Base-by-base conservation (phyloP, 1,140 invertebrate genomes). In the Phthorimaea operculella region DNA sequence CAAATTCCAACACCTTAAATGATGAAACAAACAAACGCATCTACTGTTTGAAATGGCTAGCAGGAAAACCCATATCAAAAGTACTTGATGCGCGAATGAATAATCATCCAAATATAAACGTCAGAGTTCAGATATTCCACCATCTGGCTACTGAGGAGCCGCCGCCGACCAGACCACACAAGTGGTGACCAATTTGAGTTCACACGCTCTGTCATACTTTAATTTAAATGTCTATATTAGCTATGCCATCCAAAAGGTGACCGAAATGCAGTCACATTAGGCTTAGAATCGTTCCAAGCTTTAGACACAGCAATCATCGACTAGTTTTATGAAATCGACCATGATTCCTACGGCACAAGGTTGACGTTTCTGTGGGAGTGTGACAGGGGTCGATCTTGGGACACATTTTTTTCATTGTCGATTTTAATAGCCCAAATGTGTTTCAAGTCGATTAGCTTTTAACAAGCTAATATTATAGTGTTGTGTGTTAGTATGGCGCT, bases 181-280 rank as follows among this genome's bases (percentile, higher is more conserved):
- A 47, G 44, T 47, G 16, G 44, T 9, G 16, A 47, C 16, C n/a
- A 47, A 47, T 39, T 39, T n/a, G 1, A 47, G 15, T 47, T 47
- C 44, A 47, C 44, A 47, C 44, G 44, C 14, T 47, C 8, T 47
- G 44, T 47, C 44, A 47, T 17, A 15, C 44, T 47, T 47, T 47
- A 47, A 47, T 47, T 47, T 47, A 47, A 15, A 47, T 16, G 44
- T 47, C 44, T 47, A 15, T 16, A 39, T 39, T 39, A 39, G 10
- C 21, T 39, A 39, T 9, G 10, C 36, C 36, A 10, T 4, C n/a
- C 36, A 39, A 39, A 39, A 39, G n/a, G 4, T n/a, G 10, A 39
- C 36, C n/a, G 3, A 39, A 4, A 39, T 5, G 10, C 36, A 39
- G 1, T 39, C 1, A 12, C 10, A 4, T 1, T n/a, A 39, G 10